These are phyloP conservation scores for Panthera leo DNA, from an alignment of 2,113 vertebrate species.

Conservation along the genomic window DNA sequence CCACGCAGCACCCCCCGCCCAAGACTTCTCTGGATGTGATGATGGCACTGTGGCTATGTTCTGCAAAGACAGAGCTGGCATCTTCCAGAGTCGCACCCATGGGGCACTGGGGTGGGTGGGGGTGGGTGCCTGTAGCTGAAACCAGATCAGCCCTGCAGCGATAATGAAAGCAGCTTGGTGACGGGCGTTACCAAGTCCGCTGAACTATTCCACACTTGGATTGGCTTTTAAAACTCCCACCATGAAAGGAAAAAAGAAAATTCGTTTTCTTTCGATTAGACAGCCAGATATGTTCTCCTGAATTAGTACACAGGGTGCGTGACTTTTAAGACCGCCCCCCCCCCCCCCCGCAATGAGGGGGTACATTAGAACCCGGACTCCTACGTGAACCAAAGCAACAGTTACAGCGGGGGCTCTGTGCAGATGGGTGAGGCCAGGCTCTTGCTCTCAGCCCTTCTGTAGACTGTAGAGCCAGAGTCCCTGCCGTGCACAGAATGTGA, in stretches of 20 bases:
- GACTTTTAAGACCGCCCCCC: neutral
- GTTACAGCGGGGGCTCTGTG: rapidly evolving
- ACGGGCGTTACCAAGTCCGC: neutral
- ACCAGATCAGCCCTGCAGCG: neutral
- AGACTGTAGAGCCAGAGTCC: neutral
- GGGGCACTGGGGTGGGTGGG: neutral
- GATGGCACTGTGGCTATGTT: neutral
- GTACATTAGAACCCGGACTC: neutral
- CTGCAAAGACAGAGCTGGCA: neutral
- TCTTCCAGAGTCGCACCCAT: neutral
- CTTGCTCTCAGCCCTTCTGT: neutral
- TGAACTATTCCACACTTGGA: neutral
- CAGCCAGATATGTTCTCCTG: neutral
- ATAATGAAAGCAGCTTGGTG: neutral
- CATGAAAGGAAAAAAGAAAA: neutral
- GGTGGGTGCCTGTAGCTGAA: neutral
- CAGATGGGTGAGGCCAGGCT: rapidly evolving
- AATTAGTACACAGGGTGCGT: neutral
- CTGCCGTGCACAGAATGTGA: neutral
- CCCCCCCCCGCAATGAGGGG: too few species aligned
- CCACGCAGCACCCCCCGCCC: too few species aligned
- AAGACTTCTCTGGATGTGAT: neutral
- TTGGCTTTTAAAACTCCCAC: neutral
- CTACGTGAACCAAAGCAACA: neutral
- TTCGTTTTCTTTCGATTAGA: neutral